Evolutionary conservation across 2,888 invertebrate species (phyloP), one percentile per base, ranked within the genome.

Genomic region (Eristalinus sepulchralis): DNA sequence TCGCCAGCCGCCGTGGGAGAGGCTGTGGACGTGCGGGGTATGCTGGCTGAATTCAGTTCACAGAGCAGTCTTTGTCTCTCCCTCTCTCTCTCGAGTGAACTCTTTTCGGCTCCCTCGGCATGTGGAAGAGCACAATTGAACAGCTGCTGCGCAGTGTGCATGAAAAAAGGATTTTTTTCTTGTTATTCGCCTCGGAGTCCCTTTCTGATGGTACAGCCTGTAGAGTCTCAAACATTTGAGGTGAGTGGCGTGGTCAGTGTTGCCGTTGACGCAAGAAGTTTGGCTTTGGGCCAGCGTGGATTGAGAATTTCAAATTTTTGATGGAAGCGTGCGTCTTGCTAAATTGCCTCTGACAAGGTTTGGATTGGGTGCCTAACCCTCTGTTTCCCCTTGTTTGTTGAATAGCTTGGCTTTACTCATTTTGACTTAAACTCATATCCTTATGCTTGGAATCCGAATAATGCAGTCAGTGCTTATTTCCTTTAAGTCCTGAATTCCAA

Each of bases 101-200:
- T 22, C 24, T 57, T 22, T 39, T 39, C 1, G 22, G 6, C 1
- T 22, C 57, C 11, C 9, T 57, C 11, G 22, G 39, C 39, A 39
- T 13, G 75, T 60, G 55, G 66, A 82, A 47, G 82, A 79, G 71
- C 34, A 79, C 47, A 66, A 70, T 64, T 8, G 78, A 57, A 73
- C 83, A 79, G 86, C 86, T 63, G 86, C 83, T 86, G 86, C 86
- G 86, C 86, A 83, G 62, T 71, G 71, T 34, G 55, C 34, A 72
- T 27, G 53, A 75, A 75, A 33, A 66, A 36, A 22, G 5, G 34
- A 60, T 76, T 75, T 64, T 62, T 66, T 33, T 57, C 60, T 55
- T 66, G 67, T 22, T 47, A 11, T 77, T 60, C 57, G 10, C 60
- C 60, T 67, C 53, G n/a, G 60, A 17, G 17, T 4, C n/a, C 17